A percentile compares a stretch with the other conserved stretches of the same genome.
phyloP scores from a whole-genome alignment of 2,113 vertebrate species.

The Callorhinus ursinus region DNA sequence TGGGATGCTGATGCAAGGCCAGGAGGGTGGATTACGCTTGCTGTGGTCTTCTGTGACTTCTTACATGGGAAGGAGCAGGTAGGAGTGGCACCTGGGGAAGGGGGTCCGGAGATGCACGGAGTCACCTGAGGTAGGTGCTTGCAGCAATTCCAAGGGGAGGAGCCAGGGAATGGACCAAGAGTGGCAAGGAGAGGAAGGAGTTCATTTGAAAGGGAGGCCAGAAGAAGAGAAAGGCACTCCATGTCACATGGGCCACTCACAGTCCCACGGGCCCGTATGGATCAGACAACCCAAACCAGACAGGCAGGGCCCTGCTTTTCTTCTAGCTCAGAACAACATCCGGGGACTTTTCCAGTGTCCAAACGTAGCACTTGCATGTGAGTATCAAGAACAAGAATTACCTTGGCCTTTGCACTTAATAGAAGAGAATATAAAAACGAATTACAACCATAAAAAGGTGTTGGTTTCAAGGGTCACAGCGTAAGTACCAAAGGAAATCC shows the following conservation, averaged over 20 bases:
- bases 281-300: no score
- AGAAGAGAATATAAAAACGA: neutral
- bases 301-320: neutral
- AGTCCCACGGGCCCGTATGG: rapidly evolving
- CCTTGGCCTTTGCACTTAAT: neutral
- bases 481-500: neutral
- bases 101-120: neutral
- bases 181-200: neutral
- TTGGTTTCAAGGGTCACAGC: neutral
- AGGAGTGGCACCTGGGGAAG: no score
- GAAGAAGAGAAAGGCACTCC: neutral
- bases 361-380: neutral
- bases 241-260: neutral
- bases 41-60: neutral
- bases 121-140: neutral
- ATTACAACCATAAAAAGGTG: neutral
- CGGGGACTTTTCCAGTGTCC: neutral
- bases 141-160: neutral
- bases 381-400: neutral
- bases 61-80: neutral
- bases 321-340: neutral
- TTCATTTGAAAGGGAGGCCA: neutral
- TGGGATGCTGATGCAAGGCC: neutral
- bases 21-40: no score
- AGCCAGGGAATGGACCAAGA: neutral